phyloP scores from a whole-genome alignment of 2,797 vertebrate species.

The Apodemus agrarius region DNA sequence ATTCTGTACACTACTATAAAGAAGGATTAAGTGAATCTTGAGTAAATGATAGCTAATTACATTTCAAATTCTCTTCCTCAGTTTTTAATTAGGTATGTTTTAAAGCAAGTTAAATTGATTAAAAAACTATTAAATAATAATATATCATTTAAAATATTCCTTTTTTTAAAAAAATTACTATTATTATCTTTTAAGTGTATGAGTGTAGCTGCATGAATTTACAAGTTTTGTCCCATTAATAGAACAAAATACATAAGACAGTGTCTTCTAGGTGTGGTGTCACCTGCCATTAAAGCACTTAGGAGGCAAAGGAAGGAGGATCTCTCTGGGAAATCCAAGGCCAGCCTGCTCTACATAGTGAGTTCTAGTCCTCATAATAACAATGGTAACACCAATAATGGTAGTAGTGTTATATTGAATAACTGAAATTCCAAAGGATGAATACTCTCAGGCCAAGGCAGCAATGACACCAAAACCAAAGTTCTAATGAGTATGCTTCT shows the following conservation, averaged over 20 bases:
- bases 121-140: slow-evolving; percentile 25
- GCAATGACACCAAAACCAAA: background rate
- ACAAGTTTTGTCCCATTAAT: background rate
- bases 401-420: background rate
- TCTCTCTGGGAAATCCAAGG: background rate
- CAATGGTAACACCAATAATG: background rate
- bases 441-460: background rate
- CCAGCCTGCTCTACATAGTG: background rate
- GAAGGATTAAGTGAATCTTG: background rate
- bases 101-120: slow-evolving; percentile 46
- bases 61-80: background rate
- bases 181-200: background rate
- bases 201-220: background rate
- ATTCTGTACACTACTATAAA: background rate
- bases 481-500: slow-evolving; percentile 29
- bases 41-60: slow-evolving; percentile 34
- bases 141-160: background rate
- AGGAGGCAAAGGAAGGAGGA: background rate
- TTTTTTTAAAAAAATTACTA: background rate
- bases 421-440: background rate
- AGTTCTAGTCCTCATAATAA: background rate
- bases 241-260: background rate
- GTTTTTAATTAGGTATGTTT: background rate
- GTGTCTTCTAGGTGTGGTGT: background rate
- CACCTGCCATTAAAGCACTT: background rate